These are phyloP conservation scores for Sipha maydis DNA, from an alignment of 2,888 invertebrate species.

Conservation along the genomic window DNA sequence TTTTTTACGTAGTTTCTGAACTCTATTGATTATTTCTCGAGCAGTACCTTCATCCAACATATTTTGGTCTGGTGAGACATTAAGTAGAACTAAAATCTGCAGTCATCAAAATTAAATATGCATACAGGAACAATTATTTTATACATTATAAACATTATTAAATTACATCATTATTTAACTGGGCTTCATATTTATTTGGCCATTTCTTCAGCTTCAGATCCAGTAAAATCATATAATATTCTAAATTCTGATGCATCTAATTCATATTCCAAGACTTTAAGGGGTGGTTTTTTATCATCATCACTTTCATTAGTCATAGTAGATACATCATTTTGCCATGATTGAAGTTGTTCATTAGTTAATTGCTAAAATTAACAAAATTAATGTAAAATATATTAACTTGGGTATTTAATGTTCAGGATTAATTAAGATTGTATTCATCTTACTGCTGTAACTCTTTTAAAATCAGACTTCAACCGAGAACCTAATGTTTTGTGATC, in stretches of 20 bases:
- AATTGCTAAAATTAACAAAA: constrained; percentile 59
- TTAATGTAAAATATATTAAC: not conserved
- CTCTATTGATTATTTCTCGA: constrained; percentile 93
- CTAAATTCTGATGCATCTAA: constrained; percentile 83
- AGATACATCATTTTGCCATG: constrained; percentile 60
- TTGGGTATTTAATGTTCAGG: not conserved
- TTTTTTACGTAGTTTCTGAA: constrained; percentile 96
- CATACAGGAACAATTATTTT: not conserved
- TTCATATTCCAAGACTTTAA: constrained; percentile 77
- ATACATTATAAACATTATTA: not conserved
- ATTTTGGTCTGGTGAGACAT: constrained; percentile 87
- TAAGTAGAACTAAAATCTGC: constrained; percentile 83
- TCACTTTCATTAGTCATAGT: constrained; percentile 72
- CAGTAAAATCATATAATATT: constrained; percentile 81
- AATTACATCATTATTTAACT: constrained; percentile 82
- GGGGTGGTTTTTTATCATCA: constrained; percentile 79
- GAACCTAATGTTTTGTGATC: constrained; percentile 92
- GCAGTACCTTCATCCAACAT: constrained; percentile 95
- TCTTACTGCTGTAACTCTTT: constrained; percentile 79
- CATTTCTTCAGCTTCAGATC: constrained; percentile 72
- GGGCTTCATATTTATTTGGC: constrained; percentile 85
- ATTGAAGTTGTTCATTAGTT: constrained; percentile 63
- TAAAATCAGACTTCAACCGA: constrained; percentile 89
- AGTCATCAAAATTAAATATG: constrained; percentile 16
- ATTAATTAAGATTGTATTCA: not conserved